These are phyloP conservation scores for Mimumesa dahlbomi DNA, from an alignment of 2,888 invertebrate genomes.

Conservation along the genomic window DNA sequence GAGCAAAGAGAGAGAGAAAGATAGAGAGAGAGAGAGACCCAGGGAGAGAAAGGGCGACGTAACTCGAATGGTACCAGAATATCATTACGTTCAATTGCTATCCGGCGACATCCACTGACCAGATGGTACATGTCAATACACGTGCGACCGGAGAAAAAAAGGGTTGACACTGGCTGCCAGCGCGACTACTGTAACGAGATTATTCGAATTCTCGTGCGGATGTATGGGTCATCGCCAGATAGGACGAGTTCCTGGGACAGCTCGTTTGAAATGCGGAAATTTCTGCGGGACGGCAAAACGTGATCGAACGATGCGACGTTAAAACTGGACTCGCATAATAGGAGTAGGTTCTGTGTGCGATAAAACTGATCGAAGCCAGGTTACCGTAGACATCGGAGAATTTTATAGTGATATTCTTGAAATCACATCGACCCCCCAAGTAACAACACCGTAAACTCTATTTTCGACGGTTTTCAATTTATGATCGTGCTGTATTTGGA, in stretches of 20 bases:
- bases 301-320: too few species aligned
- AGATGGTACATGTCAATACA: conserved; percentile 63
- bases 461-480: too few species aligned
- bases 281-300: conserved; percentile 14
- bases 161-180: conserved; percentile 41
- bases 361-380: too few species aligned
- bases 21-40: not conserved
- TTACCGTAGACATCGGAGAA: too few species aligned
- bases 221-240: conserved; percentile 18
- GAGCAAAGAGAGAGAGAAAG: not conserved
- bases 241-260: conserved; percentile 24
- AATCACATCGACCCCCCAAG: too few species aligned
- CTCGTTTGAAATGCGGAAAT: conserved; percentile 41
- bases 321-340: too few species aligned
- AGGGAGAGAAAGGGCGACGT: conserved; percentile 32
- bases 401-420: too few species aligned
- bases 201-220: conserved; percentile 32
- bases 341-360: too few species aligned
- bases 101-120: conserved; percentile 50
- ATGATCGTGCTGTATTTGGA: too few species aligned
- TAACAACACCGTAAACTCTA: too few species aligned
- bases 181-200: conserved; percentile 49
- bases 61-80: conserved; percentile 57
- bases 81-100: conserved; percentile 65
- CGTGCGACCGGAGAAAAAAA: conserved; percentile 46